Evolutionary conservation across 2,888 invertebrate genomes (phyloP), one percentile per base, ranked within the genome.

Genomic region (Tipula unca): DNA sequence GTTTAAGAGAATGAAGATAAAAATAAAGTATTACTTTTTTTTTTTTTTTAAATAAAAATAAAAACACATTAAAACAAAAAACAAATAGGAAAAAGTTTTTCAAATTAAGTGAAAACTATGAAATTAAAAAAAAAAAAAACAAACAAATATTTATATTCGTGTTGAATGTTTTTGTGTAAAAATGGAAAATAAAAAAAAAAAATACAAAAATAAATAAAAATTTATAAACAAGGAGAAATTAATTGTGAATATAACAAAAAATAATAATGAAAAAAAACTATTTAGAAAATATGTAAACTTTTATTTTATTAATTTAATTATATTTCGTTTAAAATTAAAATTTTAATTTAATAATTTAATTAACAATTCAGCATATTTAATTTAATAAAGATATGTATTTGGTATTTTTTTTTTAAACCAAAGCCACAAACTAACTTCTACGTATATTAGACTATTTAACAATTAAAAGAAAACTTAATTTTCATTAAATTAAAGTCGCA

Each of bases 101-200:
- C 69, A 69, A 69, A 69, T 69, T 69, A 69, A 25, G 69, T 69
- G 69, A 69, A 69, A 69, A 69, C 69, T 69, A 69, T 69, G 48
- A 54, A 54, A 0, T 13, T 42, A 17, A 17, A 17, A n/a, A 48
- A 48, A 48, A 48, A 48, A 17, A 69, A 69, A 48, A n/a, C 4
- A 48, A 48, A 48, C 48, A n/a, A 48, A 69, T 69, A 25, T 69
- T 69, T 69, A 69, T 69, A 25, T 69, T 69, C 69, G 69, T 69
- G 69, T 69, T 69, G 69, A 69, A 69, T 69, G 69, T 69, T 69
- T 69, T 69, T 69, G 69, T 69, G 69, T 69, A 69, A 69, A 48
- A 69, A 20, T 69, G 69, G 17, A 69, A 69, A 69, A 10, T 69
- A 69, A 69, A n/a, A 48, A 20, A 17, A 48, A n/a, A 48, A 17